phyloP scores from a whole-genome alignment of 2,888 invertebrate genomes.

The Phyto melanocephala region DNA sequence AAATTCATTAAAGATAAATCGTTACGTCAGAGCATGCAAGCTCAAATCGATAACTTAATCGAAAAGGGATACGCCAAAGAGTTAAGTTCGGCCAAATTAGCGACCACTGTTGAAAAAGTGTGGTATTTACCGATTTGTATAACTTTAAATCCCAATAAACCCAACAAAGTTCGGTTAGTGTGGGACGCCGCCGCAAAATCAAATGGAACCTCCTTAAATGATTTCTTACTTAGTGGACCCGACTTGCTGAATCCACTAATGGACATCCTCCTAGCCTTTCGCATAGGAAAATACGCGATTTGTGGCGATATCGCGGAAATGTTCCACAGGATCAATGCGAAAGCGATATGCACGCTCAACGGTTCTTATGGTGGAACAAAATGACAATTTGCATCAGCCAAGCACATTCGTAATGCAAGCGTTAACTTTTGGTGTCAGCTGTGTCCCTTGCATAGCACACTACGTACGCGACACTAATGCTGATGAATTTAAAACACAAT shows the following conservation, averaged over 20 bases:
- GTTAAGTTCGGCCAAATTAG: neutral
- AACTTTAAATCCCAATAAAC: slow-evolving; percentile 64
- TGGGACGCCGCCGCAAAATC: slow-evolving; percentile 71
- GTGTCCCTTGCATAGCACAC: neutral
- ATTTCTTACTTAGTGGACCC: slow-evolving; percentile 57
- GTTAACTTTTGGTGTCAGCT: slow-evolving; percentile 29
- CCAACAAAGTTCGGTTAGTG: slow-evolving; percentile 68
- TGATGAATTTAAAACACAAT: neutral
- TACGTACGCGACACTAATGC: slow-evolving; percentile 1
- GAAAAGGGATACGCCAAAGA: slow-evolving; percentile 15
- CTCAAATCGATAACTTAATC: neutral
- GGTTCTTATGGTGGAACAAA: slow-evolving; percentile 57
- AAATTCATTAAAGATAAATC: slow-evolving; percentile 11
- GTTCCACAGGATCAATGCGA: slow-evolving; percentile 60
- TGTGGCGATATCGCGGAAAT: slow-evolving; percentile 62
- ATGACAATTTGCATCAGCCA: slow-evolving; percentile 29
- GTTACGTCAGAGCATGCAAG: slow-evolving; percentile 15
- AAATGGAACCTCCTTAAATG: slow-evolving; percentile 69
- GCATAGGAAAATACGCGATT: slow-evolving; percentile 49
- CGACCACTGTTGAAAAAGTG: too few species aligned
- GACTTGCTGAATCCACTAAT: slow-evolving; percentile 43
- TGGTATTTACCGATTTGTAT: slow-evolving; percentile 12
- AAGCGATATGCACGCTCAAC: slow-evolving; percentile 56
- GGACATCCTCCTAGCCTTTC: slow-evolving; percentile 65
- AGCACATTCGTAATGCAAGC: slow-evolving; percentile 49